Conservation (phyloP, 2,113 vertebrate genomes). For the Rissa tridactyla region DNA sequence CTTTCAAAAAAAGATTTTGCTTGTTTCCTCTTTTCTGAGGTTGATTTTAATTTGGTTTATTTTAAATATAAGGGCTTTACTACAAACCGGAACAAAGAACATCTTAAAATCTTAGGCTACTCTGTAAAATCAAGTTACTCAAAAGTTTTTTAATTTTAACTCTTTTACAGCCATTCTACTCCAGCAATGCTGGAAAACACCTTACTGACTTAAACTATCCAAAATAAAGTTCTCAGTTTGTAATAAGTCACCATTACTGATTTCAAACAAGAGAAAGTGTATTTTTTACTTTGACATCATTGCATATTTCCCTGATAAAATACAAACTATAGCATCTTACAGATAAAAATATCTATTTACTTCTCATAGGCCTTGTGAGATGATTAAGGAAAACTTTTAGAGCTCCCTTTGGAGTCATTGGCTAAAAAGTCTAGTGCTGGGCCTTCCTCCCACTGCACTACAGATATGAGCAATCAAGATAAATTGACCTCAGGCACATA, state of each 20-base stretch:
- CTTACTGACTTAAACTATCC: not conserved
- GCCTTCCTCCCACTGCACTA: not conserved
- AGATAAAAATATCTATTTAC: not conserved
- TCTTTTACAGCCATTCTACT: not conserved
- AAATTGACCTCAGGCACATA: not conserved
- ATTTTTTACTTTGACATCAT: not conserved
- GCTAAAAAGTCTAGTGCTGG: not conserved
- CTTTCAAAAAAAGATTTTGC: not conserved
- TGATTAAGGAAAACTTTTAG: not conserved
- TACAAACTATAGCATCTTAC: not conserved
- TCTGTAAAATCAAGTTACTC: not conserved
- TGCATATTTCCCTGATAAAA: not conserved
- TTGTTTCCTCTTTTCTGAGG: not conserved
- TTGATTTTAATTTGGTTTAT: not conserved
- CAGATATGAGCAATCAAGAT: fast-evolving
- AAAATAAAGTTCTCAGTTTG: not conserved
- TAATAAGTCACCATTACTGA: not conserved
- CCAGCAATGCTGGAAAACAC: not conserved
- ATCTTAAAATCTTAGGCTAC: not conserved
- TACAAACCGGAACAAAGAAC: not conserved
- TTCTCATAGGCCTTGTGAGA: not conserved
- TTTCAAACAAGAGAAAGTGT: not conserved
- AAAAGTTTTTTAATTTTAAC: not conserved
- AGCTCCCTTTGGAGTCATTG: not conserved
- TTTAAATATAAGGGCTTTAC: not conserved